Evolutionary conservation across 92 coral and sea anemone species (phyloP), one percentile per base, ranked within the genome.

Genomic region (Isaurus tuberculatus): DNA sequence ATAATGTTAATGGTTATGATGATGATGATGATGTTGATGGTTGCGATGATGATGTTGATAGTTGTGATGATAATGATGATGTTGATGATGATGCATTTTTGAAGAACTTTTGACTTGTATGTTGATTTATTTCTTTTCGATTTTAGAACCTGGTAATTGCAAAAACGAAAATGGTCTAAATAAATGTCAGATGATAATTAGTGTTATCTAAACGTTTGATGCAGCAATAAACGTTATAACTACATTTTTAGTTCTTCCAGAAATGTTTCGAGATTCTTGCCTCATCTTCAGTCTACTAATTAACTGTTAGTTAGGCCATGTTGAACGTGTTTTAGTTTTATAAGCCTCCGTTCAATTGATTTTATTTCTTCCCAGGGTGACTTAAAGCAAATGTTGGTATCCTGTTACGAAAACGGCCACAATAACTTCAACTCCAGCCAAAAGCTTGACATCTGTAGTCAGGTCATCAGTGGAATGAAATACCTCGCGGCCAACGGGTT

Each of bases 321-420:
- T 4, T 4, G 22, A 4, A n/a, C 2, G 58, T 49, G 58, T 13
- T 0, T 19, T 49, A 14, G 22, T 49, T 17, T n/a, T 13, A 19
- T 5, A 13, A 49, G n/a, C 4, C 16, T 2, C 15, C 22, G 58
- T 4, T 49, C 16, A 46, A n/a, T 3, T 26, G 9, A 23, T 72
- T 26, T 29, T 55, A 20, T 70, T 83, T 19, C 14, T 22, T 86
- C 71, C 15, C 75, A 95, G 99, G 99, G 99, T 57, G 99, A 96
- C 94, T 77, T 96, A 73, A 96, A 96, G 91, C 98, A 94, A 71
- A 91, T 90, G 67, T 91, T 96, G 67, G 86, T 93, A 23, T 89
- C 94, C 4, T 89, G 90, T 72, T 82, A 91, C 42, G 98, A 94
- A 25, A 94, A 96, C 60, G 97, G 97, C 72, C 98, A 94, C 81